Percentiles rank a stretch among this genome's conserved stretches.
phyloP scores from a whole-genome alignment of 2,113 vertebrate genomes.

The Leucopternis melanops region DNA sequence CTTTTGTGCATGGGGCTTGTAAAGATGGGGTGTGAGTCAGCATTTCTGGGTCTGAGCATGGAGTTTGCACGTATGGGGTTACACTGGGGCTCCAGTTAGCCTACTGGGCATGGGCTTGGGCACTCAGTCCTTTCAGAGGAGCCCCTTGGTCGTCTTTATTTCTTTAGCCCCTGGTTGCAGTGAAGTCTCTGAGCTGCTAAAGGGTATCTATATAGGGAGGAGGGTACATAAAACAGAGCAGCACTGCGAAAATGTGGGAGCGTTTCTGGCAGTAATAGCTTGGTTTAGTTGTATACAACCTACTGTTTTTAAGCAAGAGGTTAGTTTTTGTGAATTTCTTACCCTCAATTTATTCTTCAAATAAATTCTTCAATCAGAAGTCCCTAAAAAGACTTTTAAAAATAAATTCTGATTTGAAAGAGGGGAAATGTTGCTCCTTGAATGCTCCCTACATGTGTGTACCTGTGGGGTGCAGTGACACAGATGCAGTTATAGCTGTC shows the following conservation, averaged over 20 bases:
- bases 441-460: fast-evolving
- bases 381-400: neutral
- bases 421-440: neutral
- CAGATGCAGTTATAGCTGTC: neutral
- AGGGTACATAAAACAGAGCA: neutral
- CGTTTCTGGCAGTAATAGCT: neutral
- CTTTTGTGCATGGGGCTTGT: neutral
- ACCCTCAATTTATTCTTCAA: neutral
- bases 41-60: neutral
- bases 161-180: neutral
- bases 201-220: neutral
- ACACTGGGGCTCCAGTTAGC: neutral
- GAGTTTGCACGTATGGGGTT: fast-evolving
- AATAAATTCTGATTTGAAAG: neutral
- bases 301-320: neutral
- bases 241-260: neutral
- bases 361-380: neutral
- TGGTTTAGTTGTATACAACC: neutral
- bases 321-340: neutral
- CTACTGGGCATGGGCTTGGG: neutral
- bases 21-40: neutral
- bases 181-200: neutral
- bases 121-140: neutral
- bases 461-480: neutral
- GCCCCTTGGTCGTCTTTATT: neutral